A percentile compares a stretch with the other conserved stretches of the same genome.
Evolutionary conservation across 2,797 vertebrate species (phyloP).

Genomic region (Catamblyrhynchus diadema): DNA sequence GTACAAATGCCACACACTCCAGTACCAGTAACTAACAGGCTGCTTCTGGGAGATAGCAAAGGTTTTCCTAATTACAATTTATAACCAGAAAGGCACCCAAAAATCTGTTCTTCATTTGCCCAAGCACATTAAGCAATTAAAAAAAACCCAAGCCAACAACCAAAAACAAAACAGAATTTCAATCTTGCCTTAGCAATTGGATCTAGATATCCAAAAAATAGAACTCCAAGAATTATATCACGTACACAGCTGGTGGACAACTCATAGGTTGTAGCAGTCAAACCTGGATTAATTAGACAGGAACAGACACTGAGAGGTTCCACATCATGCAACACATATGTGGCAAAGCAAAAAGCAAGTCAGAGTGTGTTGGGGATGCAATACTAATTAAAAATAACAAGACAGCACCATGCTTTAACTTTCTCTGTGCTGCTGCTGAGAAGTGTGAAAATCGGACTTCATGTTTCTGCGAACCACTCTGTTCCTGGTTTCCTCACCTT

Average conservation of each 20-base stretch:
- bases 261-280: background rate
- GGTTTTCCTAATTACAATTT: background rate
- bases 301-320: background rate
- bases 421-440: background rate
- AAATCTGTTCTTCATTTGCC: background rate
- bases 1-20: rapidly evolving
- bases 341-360: background rate
- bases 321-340: background rate
- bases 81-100: background rate
- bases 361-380: background rate
- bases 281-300: background rate
- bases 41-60: background rate
- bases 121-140: background rate
- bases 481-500: background rate
- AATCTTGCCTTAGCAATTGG: background rate
- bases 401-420: background rate
- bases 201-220: background rate
- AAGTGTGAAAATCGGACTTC: background rate
- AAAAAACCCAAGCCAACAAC: background rate
- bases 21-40: background rate
- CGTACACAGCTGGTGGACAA: rapidly evolving
- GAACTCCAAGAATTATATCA: background rate
- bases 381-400: conserved; percentile 5
- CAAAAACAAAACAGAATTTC: background rate
- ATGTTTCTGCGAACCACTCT: background rate